These are phyloP conservation scores for Sinosuthora webbiana DNA, from an alignment of 2,113 vertebrate genomes.

Conservation along the genomic window DNA sequence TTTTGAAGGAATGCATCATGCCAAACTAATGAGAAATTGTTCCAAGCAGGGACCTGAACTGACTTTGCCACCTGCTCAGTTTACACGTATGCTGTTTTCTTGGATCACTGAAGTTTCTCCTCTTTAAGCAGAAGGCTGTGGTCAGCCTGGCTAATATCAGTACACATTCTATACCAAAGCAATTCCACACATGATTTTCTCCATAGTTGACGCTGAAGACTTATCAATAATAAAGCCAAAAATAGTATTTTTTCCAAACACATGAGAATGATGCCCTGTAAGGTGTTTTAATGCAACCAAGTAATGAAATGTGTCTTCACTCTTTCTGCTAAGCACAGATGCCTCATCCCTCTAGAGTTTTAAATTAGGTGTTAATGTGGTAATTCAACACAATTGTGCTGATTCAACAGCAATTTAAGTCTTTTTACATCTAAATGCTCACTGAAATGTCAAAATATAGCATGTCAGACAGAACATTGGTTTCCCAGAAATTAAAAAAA, in stretches of 20 bases:
- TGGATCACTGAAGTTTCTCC: background rate
- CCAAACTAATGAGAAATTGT: background rate
- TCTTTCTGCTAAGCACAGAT: background rate
- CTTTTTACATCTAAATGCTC: background rate
- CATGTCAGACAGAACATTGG: background rate
- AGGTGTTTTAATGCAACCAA: background rate
- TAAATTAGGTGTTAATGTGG: background rate
- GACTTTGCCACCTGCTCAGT: background rate
- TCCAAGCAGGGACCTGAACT: background rate
- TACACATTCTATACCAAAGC: background rate
- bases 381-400: background rate
- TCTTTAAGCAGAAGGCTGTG: background rate
- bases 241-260: background rate
- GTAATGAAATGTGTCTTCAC: background rate
- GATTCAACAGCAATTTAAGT: background rate
- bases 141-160: background rate
- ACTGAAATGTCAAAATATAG: background rate
- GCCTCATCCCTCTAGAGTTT: background rate
- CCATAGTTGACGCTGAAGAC: fast-evolving
- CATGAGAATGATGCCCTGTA: fast-evolving
- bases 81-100: background rate
- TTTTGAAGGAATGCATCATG: background rate
- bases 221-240: background rate
- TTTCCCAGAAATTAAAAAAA: background rate
- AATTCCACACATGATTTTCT: background rate